Evolutionary conservation across 2,797 vertebrate genomes (phyloP).

Genomic region (Thamnophis elegans): DNA sequence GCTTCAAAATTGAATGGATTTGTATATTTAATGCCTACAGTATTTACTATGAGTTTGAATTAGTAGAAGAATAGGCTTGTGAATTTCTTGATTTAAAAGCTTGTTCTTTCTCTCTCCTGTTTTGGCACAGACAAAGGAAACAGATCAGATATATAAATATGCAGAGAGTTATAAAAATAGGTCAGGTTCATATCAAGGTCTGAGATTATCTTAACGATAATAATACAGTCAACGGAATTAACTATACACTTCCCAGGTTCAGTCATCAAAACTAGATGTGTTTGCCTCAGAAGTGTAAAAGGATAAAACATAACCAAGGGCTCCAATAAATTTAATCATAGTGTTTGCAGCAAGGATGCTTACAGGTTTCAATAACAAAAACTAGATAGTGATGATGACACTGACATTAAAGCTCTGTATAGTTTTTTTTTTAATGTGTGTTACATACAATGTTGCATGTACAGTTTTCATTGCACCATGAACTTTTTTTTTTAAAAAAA

Average conservation of each 20-base stretch:
- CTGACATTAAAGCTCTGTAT: not conserved
- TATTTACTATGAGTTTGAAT: not conserved
- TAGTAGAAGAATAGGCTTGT: not conserved
- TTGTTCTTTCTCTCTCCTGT: not conserved
- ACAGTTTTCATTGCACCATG: not conserved
- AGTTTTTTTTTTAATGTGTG: not conserved
- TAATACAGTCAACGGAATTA: not conserved
- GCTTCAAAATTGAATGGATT: not conserved
- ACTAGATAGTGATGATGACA: not conserved
- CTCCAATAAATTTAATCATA: not conserved
- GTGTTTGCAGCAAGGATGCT: not conserved
- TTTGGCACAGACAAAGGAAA: not conserved
- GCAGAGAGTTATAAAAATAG: not conserved
- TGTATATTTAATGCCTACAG: not conserved
- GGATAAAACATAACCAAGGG: not conserved
- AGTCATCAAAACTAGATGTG: not conserved
- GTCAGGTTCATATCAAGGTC: not conserved
- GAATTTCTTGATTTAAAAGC: not conserved
- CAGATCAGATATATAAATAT: not conserved
- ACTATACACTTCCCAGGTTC: not conserved
- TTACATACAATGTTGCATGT: not conserved
- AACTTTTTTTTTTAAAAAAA: not conserved
- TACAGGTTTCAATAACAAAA: not conserved
- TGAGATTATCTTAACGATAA: not conserved
- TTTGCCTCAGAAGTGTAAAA: not conserved